A percentile compares a stretch with the other conserved stretches of the same genome.
Evolutionary conservation across 2,888 invertebrate species (phyloP).

Genomic region (Syrista parreyssii): DNA sequence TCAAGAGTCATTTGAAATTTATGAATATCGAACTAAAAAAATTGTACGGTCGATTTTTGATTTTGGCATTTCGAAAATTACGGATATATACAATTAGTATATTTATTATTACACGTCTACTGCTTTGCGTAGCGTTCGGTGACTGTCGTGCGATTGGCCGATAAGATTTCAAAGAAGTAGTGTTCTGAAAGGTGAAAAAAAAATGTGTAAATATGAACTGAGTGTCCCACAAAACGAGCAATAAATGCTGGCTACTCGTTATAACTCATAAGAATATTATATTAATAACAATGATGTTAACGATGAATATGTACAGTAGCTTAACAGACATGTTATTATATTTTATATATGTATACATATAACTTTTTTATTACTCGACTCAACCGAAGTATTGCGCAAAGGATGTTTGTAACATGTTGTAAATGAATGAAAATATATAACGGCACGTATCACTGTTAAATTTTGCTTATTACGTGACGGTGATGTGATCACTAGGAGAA

Average conservation of each 20-base stretch:
- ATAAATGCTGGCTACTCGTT: neutral
- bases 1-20: neutral
- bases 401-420: constrained; percentile 55
- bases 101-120: neutral
- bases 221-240: neutral
- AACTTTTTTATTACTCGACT: constrained; percentile 50
- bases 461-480: neutral
- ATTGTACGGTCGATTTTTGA: neutral
- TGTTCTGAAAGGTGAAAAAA: neutral
- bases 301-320: constrained; percentile 44
- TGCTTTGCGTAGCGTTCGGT: neutral
- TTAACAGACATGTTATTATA: constrained; percentile 44
- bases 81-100: neutral
- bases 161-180: neutral
- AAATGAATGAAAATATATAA: constrained; percentile 47
- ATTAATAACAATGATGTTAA: neutral
- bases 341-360: constrained; percentile 47
- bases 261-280: neutral
- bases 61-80: neutral
- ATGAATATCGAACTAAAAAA: too few relatives aligned
- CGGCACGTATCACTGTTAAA: constrained; percentile 31
- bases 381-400: constrained; percentile 40
- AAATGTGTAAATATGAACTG: neutral
- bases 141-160: neutral
- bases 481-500: neutral